Conservation (phyloP, 2,888 invertebrate genomes). For the Nymphalis polychloros region DNA sequence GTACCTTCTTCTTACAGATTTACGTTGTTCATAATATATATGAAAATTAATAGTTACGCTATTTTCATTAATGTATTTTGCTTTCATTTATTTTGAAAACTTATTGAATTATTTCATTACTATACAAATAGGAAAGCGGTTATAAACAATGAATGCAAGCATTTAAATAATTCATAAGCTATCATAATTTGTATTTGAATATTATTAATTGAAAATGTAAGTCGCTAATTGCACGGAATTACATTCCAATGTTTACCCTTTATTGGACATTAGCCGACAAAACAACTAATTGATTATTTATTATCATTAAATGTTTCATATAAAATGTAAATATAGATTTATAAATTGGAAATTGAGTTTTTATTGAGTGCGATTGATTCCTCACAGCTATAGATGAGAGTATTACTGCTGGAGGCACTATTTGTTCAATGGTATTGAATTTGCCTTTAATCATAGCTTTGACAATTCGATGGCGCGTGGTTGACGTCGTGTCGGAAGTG, state of each 20-base stretch:
- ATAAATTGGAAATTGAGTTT: background rate
- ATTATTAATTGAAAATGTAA: conserved; percentile 12
- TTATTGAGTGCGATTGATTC: background rate
- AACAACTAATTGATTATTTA: background rate
- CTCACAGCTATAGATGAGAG: conserved; percentile 1
- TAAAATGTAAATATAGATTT: too few relatives aligned
- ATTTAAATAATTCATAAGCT: background rate
- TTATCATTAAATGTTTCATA: too few relatives aligned
- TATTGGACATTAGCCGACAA: background rate
- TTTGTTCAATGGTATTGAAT: conserved; percentile 29
- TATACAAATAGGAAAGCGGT: background rate
- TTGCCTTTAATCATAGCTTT: conserved; percentile 29
- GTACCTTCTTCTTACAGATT: background rate
- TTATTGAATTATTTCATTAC: background rate
- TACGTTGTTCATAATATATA: too few relatives aligned
- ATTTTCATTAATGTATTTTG: too few relatives aligned
- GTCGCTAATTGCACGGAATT: conserved; percentile 10
- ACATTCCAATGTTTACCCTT: conserved; percentile 1
- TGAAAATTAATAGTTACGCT: too few relatives aligned
- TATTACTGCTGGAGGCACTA: conserved; percentile 16
- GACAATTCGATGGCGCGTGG: conserved; percentile 17
- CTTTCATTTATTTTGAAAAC: background rate
- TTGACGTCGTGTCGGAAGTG: conserved; percentile 21
- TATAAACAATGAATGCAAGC: background rate
- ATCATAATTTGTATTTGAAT: conserved; percentile 2